phyloP scores from a whole-genome alignment of 2,113 vertebrate genomes.

The Engraulis encrasicolus region DNA sequence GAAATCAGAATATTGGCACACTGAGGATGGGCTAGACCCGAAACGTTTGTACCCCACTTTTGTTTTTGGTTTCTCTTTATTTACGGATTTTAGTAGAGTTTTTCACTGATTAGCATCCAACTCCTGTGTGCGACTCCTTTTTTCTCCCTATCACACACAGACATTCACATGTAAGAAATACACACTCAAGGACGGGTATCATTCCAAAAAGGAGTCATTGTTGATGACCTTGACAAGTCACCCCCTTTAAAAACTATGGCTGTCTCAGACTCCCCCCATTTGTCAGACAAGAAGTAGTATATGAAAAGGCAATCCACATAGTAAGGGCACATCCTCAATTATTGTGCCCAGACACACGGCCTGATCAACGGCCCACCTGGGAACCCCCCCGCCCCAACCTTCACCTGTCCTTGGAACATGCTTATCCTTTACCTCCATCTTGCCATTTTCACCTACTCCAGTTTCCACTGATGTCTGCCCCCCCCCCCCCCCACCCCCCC shows the following conservation, averaged over 20 bases:
- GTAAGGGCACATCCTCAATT: not conserved
- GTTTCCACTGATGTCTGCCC: too few relatives aligned
- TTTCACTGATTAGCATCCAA: too few relatives aligned
- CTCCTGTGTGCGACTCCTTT: too few relatives aligned
- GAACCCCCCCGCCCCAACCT: not conserved
- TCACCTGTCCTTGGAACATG: not conserved
- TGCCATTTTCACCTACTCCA: not conserved
- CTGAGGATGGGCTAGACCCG: too few relatives aligned
- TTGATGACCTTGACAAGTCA: not conserved
- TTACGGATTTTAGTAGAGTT: too few relatives aligned
- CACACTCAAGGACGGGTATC: not conserved
- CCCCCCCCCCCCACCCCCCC: too few relatives aligned
- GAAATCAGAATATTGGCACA: too few relatives aligned
- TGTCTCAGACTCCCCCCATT: not conserved
- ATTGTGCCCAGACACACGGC: not conserved
- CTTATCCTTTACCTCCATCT: constrained; percentile 1
- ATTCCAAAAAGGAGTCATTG: not conserved
- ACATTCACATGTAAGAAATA: too few relatives aligned
- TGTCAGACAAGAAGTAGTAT: not conserved
- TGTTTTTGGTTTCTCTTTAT: too few relatives aligned
- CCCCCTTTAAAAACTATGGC: not conserved
- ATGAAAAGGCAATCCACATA: constrained; percentile 6
- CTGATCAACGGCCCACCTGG: constrained; percentile 1
- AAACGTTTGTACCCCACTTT: too few relatives aligned
- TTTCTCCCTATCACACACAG: too few relatives aligned